phyloP scores from a whole-genome alignment of 2,113 vertebrate genomes.

The Phoenicopterus ruber region DNA sequence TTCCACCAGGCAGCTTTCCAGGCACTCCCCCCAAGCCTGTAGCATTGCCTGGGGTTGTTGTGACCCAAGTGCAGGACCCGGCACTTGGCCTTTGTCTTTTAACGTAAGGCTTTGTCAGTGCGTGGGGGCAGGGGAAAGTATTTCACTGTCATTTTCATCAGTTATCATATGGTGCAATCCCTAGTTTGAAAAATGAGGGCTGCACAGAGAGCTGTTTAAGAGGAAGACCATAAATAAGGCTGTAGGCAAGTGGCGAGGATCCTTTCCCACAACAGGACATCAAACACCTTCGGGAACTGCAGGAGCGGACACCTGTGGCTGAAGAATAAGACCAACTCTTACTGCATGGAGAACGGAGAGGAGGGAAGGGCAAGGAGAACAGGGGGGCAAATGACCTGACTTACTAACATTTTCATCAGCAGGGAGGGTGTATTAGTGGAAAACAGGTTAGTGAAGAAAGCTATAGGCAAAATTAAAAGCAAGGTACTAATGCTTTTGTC shows the following conservation, averaged over 20 bases:
- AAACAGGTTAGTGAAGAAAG: background rate
- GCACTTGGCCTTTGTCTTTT: background rate
- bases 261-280: background rate
- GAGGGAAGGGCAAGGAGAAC: background rate
- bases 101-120: background rate
- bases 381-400: background rate
- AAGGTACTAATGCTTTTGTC: background rate
- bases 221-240: background rate
- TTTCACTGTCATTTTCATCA: background rate
- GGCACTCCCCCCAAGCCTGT: no score
- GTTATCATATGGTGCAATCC: background rate
- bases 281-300: background rate
- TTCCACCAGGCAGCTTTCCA: no score
- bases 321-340: background rate
- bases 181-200: background rate
- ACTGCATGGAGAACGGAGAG: background rate
- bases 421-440: background rate
- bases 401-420: background rate
- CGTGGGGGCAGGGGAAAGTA: background rate
- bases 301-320: background rate
- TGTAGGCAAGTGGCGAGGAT: accelerated
- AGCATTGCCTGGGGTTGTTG: no score
- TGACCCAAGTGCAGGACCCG: no score
- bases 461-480: background rate
- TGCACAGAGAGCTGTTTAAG: background rate